Evolutionary conservation across 2,113 vertebrate species (phyloP).

Genomic region (Mormyrus lacerda): DNA sequence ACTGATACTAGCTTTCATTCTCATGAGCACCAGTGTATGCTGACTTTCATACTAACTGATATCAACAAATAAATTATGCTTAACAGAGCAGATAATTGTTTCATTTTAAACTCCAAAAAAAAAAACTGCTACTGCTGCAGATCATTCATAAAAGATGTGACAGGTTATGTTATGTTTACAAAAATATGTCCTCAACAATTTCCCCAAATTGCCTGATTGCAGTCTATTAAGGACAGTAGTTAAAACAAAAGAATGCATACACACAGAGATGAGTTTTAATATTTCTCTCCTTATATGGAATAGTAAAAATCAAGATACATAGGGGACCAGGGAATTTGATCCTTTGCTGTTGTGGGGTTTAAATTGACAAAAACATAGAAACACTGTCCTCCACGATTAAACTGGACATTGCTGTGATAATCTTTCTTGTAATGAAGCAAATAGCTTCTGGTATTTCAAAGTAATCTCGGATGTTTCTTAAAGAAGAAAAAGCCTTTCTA

Average conservation of each 20-base stretch:
- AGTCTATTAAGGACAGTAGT: not conserved
- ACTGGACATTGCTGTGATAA: not conserved
- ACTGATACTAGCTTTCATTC: not conserved
- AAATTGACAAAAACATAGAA: not conserved
- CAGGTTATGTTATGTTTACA: not conserved
- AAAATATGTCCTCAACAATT: not conserved
- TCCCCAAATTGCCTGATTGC: not conserved
- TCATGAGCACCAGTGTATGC: not conserved
- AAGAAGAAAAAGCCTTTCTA: not conserved
- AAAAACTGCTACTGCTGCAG: not conserved
- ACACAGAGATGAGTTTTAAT: not conserved
- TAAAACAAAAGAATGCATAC: not conserved
- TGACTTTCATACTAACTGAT: not conserved
- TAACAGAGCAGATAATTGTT: slow-evolving; percentile 1
- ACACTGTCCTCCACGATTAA: not conserved
- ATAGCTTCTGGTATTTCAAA: not conserved
- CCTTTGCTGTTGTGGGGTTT: not conserved
- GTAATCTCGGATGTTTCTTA: not conserved
- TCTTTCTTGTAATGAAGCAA: not conserved
- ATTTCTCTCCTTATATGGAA: not conserved
- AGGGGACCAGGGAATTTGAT: not conserved
- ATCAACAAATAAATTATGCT: not conserved
- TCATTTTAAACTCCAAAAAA: not conserved
- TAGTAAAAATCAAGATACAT: not conserved
- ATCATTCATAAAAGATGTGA: not conserved